These are phyloP conservation scores for Listronotus bonariensis DNA, from an alignment of 1,140 invertebrate species.

Conservation along the genomic window DNA sequence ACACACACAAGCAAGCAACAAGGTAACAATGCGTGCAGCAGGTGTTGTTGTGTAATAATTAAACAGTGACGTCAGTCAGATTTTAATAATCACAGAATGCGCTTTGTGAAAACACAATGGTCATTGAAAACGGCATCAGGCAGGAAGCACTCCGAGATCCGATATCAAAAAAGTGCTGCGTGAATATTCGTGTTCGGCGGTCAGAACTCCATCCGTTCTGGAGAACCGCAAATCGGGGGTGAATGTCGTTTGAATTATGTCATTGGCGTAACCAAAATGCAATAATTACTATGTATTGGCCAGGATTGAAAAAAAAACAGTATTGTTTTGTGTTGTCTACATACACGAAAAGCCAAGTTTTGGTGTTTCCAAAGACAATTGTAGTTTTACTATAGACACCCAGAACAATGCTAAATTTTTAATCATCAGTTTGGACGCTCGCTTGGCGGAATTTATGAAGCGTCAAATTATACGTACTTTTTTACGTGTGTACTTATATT, in stretches of 20 bases:
- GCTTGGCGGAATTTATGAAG: too few relatives aligned
- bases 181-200: slow-evolving; percentile 32
- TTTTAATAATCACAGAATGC: slow-evolving; percentile 54
- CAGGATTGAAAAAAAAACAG: neutral
- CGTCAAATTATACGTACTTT: too few relatives aligned
- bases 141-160: slow-evolving; percentile 23
- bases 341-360: too few relatives aligned
- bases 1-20: slow-evolving; percentile 13
- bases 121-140: slow-evolving; percentile 41
- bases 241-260: slow-evolving; percentile 12
- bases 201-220: slow-evolving; percentile 30
- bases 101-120: slow-evolving; percentile 51
- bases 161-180: slow-evolving; percentile 40
- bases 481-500: too few relatives aligned
- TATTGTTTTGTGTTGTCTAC: too few relatives aligned
- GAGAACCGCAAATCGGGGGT: slow-evolving; percentile 33
- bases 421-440: too few relatives aligned
- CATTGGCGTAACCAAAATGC: slow-evolving; percentile 6
- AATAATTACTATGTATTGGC: neutral
- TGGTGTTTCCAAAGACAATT: too few relatives aligned
- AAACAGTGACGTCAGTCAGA: slow-evolving; percentile 51
- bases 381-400: too few relatives aligned
- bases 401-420: too few relatives aligned
- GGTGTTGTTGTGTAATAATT: slow-evolving; percentile 52
- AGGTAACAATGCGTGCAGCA: slow-evolving; percentile 44